Conservation (phyloP, 2,888 invertebrate species). For the Rhimphoctona megacephalus region DNA sequence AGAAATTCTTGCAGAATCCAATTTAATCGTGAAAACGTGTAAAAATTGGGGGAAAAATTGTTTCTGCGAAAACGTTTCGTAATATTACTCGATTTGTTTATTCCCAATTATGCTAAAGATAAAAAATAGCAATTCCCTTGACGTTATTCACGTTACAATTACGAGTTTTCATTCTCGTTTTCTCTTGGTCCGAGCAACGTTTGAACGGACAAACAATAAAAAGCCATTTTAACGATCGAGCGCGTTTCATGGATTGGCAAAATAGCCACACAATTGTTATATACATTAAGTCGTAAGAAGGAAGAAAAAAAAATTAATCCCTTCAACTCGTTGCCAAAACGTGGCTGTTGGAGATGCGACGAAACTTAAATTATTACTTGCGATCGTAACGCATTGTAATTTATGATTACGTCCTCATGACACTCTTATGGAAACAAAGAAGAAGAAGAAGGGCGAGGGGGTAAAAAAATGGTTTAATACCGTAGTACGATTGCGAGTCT, state of each 20-base stretch:
- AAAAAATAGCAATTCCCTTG: background rate
- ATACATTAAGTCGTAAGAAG: too few relatives aligned
- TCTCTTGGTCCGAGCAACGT: background rate
- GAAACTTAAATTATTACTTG: constrained; percentile 12
- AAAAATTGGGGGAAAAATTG: too few relatives aligned
- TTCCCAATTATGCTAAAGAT: background rate
- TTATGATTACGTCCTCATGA: constrained; percentile 12
- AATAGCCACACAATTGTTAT: too few relatives aligned
- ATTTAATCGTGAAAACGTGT: too few relatives aligned
- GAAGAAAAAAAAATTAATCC: background rate
- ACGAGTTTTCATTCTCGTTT: background rate
- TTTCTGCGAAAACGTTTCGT: too few relatives aligned
- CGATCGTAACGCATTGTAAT: background rate
- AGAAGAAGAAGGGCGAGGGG: too few relatives aligned
- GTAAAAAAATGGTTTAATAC: constrained; percentile 14
- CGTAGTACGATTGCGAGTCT: constrained; percentile 16
- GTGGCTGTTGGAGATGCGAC: background rate
- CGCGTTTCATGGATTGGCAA: background rate
- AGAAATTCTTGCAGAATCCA: too few relatives aligned
- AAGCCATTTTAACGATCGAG: background rate
- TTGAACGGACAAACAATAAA: background rate
- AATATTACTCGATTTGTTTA: too few relatives aligned
- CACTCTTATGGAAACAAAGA: background rate
- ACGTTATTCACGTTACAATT: background rate
- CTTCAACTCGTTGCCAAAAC: background rate